A percentile compares a stretch with the other conserved stretches of the same genome.
Conservation (phyloP, 1,140 invertebrate species). For the Calosoma granatense region DNA sequence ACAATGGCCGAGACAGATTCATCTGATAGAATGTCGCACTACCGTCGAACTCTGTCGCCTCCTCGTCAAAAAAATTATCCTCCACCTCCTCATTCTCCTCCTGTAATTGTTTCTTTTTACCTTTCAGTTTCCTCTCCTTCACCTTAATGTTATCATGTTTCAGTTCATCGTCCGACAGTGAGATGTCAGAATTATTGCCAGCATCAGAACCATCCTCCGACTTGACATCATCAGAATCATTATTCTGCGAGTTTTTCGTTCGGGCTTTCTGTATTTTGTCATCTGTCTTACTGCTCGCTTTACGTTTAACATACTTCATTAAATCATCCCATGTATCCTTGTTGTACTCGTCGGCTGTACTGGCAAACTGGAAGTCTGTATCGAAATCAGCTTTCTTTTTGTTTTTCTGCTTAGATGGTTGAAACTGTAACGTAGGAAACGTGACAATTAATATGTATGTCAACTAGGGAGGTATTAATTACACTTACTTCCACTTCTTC, state of each 20-base stretch:
- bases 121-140: slow-evolving; percentile 43
- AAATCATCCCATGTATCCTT: slow-evolving; percentile 78
- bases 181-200: slow-evolving; percentile 30
- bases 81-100: slow-evolving; percentile 41
- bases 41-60: slow-evolving; percentile 39
- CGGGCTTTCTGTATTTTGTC: slow-evolving; percentile 69
- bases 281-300: slow-evolving; percentile 69
- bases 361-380: slow-evolving; percentile 63
- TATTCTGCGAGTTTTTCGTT: slow-evolving; percentile 32
- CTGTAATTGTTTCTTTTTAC: slow-evolving; percentile 38
- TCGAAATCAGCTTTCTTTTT: slow-evolving; percentile 63
- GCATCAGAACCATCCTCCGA: slow-evolving; percentile 26
- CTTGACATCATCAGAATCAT: slow-evolving; percentile 14
- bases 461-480: slow-evolving; percentile 11
- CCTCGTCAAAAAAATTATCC: slow-evolving; percentile 68
- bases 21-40: slow-evolving; percentile 80
- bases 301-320: slow-evolving; percentile 69
- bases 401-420: slow-evolving; percentile 63
- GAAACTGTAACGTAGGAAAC: slow-evolving; percentile 50
- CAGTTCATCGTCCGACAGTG: slow-evolving; percentile 60
- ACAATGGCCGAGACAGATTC: slow-evolving; percentile 80
- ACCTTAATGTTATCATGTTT: slow-evolving; percentile 54
- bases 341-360: slow-evolving; percentile 62
- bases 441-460: slow-evolving; percentile 8
- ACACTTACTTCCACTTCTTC: slow-evolving; percentile 64